A percentile compares a stretch with the other conserved stretches of the same genome.
phyloP scores from a whole-genome alignment of 2,113 vertebrate species.

The Micronisus gabar region DNA sequence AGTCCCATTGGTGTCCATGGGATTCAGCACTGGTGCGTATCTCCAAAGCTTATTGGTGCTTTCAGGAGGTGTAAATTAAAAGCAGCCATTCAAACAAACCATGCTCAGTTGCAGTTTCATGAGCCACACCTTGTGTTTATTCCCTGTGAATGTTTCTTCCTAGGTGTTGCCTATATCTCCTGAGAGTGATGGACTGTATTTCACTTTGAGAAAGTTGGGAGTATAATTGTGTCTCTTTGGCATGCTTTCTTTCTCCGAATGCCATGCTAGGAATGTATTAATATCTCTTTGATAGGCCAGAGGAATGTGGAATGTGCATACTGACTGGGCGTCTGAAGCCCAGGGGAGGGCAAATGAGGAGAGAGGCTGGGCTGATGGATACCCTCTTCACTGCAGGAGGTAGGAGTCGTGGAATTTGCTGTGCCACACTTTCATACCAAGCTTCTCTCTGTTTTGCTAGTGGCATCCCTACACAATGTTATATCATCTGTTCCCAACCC shows the following conservation, averaged over 20 bases:
- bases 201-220: constrained; percentile 2
- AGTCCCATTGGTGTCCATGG: neutral
- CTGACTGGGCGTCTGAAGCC: constrained; percentile 21
- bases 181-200: neutral
- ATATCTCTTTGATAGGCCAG: constrained; percentile 57
- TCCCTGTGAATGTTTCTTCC: neutral
- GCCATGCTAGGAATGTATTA: constrained; percentile 68
- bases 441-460: neutral
- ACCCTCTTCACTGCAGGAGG: constrained; percentile 25
- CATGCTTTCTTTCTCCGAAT: neutral
- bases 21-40: neutral
- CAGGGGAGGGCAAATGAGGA: constrained; percentile 20
- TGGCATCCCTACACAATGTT: neutral
- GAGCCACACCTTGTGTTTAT: neutral
- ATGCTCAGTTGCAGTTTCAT: neutral
- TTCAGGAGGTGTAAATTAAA: constrained; percentile 1
- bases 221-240: neutral
- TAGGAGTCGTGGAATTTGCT: constrained; percentile 40
- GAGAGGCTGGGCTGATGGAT: constrained; percentile 13
- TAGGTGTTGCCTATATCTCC: neutral
- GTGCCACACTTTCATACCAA: neutral
- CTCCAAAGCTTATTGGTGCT: neutral
- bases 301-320: constrained; percentile 58
- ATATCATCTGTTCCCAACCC: neutral
- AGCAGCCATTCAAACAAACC: neutral